These are phyloP conservation scores for Pantherophis vulpinus DNA, from an alignment of 2,797 vertebrate genomes.

Conservation along the genomic window DNA sequence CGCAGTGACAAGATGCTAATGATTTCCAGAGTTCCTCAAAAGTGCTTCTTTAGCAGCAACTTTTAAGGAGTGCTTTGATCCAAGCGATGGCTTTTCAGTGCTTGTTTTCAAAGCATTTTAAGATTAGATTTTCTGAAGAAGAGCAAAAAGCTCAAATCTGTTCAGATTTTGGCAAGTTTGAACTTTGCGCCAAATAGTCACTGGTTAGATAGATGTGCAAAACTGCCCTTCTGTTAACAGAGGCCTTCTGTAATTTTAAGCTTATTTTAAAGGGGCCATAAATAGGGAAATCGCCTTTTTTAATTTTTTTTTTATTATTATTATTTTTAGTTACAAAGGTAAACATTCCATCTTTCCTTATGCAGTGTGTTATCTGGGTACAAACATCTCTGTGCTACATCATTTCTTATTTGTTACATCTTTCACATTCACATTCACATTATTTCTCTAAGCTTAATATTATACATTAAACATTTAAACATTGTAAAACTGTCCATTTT, in stretches of 20 bases:
- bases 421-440: no score
- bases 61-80: neutral
- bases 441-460: no score
- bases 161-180: neutral
- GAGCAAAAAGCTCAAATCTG: neutral
- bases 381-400: no score
- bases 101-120: neutral
- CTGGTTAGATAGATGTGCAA: neutral
- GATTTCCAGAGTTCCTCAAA: neutral
- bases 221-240: neutral
- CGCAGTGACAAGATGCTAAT: neutral
- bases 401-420: no score
- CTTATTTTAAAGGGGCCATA: neutral
- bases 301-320: no score
- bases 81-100: neutral
- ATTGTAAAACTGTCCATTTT: no score
- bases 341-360: no score
- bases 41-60: neutral
- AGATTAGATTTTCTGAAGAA: neutral
- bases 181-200: neutral
- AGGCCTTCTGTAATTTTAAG: neutral
- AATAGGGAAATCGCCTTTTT: neutral
- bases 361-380: no score
- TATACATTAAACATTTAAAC: no score
- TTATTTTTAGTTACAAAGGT: no score